Conservation (phyloP, 2,113 vertebrate genomes). For the Microtus ochrogaster region DNA sequence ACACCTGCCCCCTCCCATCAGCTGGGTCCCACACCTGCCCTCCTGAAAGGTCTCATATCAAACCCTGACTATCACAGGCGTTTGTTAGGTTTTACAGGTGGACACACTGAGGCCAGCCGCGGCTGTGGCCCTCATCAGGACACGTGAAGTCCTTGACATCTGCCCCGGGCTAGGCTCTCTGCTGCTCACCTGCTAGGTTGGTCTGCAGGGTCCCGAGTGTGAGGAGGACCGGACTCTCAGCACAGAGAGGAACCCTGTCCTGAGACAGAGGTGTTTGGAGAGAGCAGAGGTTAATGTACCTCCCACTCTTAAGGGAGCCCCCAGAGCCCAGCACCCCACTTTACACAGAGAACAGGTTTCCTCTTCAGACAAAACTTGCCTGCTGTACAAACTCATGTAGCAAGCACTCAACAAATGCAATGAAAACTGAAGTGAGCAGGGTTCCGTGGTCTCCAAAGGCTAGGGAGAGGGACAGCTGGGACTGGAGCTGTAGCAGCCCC, state of each 20-base stretch:
- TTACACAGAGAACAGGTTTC: neutral
- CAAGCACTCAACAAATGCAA: neutral
- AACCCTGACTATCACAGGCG: neutral
- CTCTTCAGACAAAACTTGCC: neutral
- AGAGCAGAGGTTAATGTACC: neutral
- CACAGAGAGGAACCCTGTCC: neutral
- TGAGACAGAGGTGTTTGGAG: neutral
- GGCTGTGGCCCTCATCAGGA: neutral
- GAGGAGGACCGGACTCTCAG: neutral
- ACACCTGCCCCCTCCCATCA: neutral
- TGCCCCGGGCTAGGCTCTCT: neutral
- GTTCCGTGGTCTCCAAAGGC: neutral
- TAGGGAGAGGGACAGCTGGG: neutral
- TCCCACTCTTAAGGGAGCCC: too few relatives aligned
- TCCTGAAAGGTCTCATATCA: neutral
- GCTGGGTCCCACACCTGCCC: rapidly evolving
- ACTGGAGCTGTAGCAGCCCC: neutral
- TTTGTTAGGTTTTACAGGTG: neutral
- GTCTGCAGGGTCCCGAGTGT: constrained; percentile 1
- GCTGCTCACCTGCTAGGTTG: neutral
- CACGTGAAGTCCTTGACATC: neutral
- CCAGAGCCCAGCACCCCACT: rapidly evolving
- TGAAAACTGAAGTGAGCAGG: neutral
- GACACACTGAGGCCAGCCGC: neutral
- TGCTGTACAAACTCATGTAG: neutral